Evolutionary conservation across 2,113 vertebrate genomes (phyloP), one percentile per base, ranked within the genome.

Genomic region (Datnioides undecimradiatus): DNA sequence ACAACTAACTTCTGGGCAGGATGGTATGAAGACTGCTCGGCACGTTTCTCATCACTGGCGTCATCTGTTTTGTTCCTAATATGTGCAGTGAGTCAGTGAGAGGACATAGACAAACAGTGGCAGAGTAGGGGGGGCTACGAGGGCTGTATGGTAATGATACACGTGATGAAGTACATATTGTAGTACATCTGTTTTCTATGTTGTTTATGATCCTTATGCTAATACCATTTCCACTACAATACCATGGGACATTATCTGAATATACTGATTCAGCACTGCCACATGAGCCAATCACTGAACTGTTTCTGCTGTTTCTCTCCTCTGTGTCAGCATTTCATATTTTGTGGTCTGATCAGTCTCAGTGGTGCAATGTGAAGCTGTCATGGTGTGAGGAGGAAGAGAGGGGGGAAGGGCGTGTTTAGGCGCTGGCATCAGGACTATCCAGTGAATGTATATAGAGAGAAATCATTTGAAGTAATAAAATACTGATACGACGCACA

Each of bases 281-380:
- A 57, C 78, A 52, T 60, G 81, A 86, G 80, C 83, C 79, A 83
- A 67, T 86, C 86, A 43, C 79, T 68, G 59, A 52, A 60, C 54
- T 40, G 36, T 43, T 74, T 68, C 76, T 75, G 83, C 83, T 48
- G 41, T 73, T 82, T 85, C 70, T 72, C 46, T 86, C 81, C 60
- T 73, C 65, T 27, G 59, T 70, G 84, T 90, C 91, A 92, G 89
- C 91, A 88, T 25, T 83, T 90, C 71, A 79, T 54, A 63, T 84
- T 79, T 75, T 63, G 66, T 66, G 63, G 77, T 31, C 62, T 29
- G 72, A 87, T 83, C 66, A 49, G 45, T 72, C 57, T 57, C 58
- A 41, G 51, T 49, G 73, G 55, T 58, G 52, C 69, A 66, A 70
- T 72, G 41, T 49, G 57, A 85, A 62, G 75, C 77, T 55, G 70